These are phyloP conservation scores for Ramphastos sulfuratus DNA, from an alignment of 2,113 vertebrate species.

Conservation along the genomic window DNA sequence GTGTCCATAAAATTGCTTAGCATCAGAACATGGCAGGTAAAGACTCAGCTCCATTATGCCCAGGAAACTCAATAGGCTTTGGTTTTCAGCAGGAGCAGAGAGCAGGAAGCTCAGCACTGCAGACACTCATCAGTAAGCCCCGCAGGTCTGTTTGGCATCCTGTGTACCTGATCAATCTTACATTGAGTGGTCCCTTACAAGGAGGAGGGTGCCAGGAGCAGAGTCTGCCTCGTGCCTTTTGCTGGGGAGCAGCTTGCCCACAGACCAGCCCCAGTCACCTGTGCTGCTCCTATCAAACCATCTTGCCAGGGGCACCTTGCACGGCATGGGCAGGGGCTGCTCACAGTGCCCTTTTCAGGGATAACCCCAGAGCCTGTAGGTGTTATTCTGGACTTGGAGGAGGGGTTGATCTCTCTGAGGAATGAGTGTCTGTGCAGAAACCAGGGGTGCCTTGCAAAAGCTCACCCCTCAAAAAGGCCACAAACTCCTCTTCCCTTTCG, in stretches of 20 bases:
- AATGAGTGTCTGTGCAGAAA: constrained; percentile 2
- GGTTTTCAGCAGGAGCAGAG: not conserved
- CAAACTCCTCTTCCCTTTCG: not conserved
- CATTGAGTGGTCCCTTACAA: constrained; percentile 52
- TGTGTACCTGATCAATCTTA: constrained; percentile 60
- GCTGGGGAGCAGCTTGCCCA: not conserved
- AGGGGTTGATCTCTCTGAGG: not conserved
- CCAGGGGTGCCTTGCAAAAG: constrained; percentile 1
- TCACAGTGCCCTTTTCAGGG: constrained; percentile 3
- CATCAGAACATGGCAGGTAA: constrained; percentile 4
- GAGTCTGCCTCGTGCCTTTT: constrained; percentile 41
- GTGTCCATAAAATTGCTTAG: not conserved
- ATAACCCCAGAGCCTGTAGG: constrained; percentile 13
- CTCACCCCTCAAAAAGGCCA: not conserved
- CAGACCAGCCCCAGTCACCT: constrained; percentile 13
- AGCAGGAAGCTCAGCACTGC: not conserved
- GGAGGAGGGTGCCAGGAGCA: constrained; percentile 33
- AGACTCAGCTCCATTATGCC: not conserved
- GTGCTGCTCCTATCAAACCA: constrained; percentile 13
- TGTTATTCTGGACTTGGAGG: constrained; percentile 10
- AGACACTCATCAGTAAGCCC: constrained; percentile 59
- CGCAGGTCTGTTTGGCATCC: constrained; percentile 52
- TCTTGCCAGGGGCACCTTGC: constrained; percentile 34
- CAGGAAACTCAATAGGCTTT: constrained; percentile 12
- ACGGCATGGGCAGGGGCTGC: not conserved